phyloP scores from a whole-genome alignment of 2,797 vertebrate species.

The Danio jaintianensis region DNA sequence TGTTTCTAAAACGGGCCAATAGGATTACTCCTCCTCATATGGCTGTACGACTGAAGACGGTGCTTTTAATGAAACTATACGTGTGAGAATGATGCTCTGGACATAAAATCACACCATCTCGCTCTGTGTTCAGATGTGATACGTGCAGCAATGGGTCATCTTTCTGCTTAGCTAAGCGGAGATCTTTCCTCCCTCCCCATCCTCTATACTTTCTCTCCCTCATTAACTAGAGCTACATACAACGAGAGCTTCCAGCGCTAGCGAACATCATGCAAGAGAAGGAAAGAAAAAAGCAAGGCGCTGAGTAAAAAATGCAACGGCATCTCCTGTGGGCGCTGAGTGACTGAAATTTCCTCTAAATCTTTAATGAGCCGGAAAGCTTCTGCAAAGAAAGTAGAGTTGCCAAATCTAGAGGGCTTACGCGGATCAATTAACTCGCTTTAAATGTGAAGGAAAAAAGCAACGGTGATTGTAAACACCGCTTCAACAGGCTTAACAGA shows the following conservation, averaged over 20 bases:
- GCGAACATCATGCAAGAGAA: constrained; percentile 60
- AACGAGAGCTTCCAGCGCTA: constrained; percentile 58
- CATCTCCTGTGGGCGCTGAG: constrained; percentile 84
- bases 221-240: constrained; percentile 56
- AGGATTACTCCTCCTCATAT: constrained; percentile 51
- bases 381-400: constrained; percentile 70
- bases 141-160: constrained; percentile 52
- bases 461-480: constrained; percentile 47
- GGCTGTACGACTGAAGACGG: constrained; percentile 15
- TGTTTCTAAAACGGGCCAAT: constrained; percentile 59
- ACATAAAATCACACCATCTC: neutral
- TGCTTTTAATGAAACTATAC: constrained; percentile 29
- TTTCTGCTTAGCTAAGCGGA: constrained; percentile 66
- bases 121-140: constrained; percentile 31
- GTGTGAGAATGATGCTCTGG: neutral
- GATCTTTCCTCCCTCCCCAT: constrained; percentile 39
- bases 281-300: constrained; percentile 56
- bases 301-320: constrained; percentile 75
- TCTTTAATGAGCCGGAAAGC: constrained; percentile 84
- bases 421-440: constrained; percentile 58
- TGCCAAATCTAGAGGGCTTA: constrained; percentile 75
- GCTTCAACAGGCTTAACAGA: constrained; percentile 52
- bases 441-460: constrained; percentile 43
- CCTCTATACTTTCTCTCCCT: constrained; percentile 50
- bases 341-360: constrained; percentile 81